phyloP scores from a whole-genome alignment of 2,888 invertebrate species.

The Plagodis dolabraria region DNA sequence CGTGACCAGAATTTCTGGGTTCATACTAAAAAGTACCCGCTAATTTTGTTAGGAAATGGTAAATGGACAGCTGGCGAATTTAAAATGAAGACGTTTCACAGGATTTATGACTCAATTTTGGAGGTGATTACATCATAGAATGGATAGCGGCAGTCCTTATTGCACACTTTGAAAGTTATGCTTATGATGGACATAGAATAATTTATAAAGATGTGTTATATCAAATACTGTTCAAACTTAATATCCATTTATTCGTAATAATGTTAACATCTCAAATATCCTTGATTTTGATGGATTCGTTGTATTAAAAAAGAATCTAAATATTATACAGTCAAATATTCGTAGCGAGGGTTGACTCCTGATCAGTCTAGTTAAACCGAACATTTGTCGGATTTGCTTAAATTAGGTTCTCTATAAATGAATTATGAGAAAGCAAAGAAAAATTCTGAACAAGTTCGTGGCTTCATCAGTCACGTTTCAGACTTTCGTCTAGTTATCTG shows the following conservation, averaged over 20 bases:
- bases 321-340: too few relatives aligned
- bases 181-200: conserved; percentile 8
- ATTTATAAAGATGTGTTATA: too few relatives aligned
- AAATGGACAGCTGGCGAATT: conserved; percentile 56
- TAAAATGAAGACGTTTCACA: conserved; percentile 53
- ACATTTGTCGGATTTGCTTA: too few relatives aligned
- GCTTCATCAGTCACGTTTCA: conserved; percentile 10
- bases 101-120: conserved; percentile 63
- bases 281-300: too few relatives aligned
- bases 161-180: conserved; percentile 26
- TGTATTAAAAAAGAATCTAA: too few relatives aligned
- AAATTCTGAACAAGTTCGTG: background rate
- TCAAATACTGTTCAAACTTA: too few relatives aligned
- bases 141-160: conserved; percentile 33
- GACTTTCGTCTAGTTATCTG: conserved; percentile 16
- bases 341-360: too few relatives aligned
- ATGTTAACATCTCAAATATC: too few relatives aligned
- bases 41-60: conserved; percentile 59
- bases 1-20: conserved; percentile 61
- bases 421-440: background rate
- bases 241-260: too few relatives aligned
- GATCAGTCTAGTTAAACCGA: too few relatives aligned
- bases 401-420: too few relatives aligned
- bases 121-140: conserved; percentile 45
- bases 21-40: conserved; percentile 60